phyloP scores from a whole-genome alignment of 1,140 invertebrate genomes.

The Pteromalus puparum region DNA sequence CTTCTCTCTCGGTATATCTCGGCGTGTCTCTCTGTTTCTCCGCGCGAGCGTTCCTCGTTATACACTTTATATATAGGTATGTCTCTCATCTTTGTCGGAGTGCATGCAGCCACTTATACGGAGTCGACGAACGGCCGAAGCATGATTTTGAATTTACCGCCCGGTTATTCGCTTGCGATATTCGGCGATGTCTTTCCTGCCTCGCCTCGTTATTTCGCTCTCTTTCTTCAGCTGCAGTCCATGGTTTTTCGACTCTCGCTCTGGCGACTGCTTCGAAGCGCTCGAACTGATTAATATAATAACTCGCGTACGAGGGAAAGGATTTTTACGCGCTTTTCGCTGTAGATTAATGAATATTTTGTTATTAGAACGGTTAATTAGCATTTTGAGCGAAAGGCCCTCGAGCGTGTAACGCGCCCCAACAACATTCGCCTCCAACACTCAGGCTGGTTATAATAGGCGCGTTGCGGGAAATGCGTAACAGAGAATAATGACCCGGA shows the following conservation, averaged over 20 bases:
- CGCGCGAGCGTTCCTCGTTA: not conserved
- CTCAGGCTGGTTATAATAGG: not conserved
- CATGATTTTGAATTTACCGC: conserved; percentile 20
- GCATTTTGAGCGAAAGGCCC: not conserved
- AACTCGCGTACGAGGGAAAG: not conserved
- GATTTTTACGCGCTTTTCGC: not conserved
- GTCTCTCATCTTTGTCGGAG: not conserved
- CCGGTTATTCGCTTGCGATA: not conserved
- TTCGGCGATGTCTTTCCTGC: not conserved
- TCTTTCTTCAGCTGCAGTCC: not conserved
- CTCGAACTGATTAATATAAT: not conserved
- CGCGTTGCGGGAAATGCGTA: not conserved
- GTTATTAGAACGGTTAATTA: not conserved
- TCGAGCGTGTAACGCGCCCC: not conserved
- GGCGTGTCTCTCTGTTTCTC: not conserved
- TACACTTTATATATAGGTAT: not conserved
- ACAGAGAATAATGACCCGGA: not conserved
- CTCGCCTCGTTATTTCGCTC: not conserved
- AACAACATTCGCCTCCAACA: not conserved
- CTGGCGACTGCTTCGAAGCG: too few relatives aligned
- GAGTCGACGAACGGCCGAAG: conserved; percentile 1
- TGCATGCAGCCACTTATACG: not conserved
- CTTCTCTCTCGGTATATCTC: not conserved
- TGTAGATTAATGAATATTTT: not conserved
- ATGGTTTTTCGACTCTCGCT: too few relatives aligned